Evolutionary conservation across 1,140 invertebrate genomes (phyloP).

Genomic region (Hirudo medicinalis): DNA sequence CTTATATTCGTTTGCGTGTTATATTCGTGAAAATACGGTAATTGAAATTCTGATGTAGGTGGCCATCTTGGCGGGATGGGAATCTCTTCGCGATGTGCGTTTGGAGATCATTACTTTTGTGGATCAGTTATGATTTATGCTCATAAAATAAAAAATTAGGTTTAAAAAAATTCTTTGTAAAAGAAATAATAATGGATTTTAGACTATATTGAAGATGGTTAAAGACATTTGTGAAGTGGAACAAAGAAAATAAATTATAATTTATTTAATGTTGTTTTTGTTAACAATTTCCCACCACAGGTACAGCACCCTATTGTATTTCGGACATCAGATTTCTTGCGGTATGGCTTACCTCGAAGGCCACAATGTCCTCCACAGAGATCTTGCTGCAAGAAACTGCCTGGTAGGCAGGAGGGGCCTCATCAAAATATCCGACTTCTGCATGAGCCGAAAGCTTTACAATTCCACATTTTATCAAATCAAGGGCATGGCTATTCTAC

Average conservation of each 20-base stretch:
- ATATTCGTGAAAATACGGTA: too few relatives aligned
- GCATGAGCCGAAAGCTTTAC: conserved; percentile 73
- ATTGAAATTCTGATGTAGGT: too few relatives aligned
- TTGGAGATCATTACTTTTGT: too few relatives aligned
- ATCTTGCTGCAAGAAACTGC: conserved; percentile 66
- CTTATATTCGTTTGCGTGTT: too few relatives aligned
- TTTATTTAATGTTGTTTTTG: neutral
- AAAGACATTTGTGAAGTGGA: neutral
- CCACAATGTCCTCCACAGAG: conserved; percentile 62
- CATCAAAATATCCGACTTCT: conserved; percentile 81
- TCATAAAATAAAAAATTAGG: too few relatives aligned
- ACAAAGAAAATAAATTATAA: neutral
- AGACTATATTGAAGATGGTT: too few relatives aligned
- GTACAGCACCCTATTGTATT: conserved; percentile 49
- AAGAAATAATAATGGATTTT: too few relatives aligned
- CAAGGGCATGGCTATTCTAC: conserved; percentile 63
- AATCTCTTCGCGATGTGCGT: too few relatives aligned
- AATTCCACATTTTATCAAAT: conserved; percentile 50
- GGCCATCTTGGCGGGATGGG: too few relatives aligned
- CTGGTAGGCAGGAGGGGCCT: conserved; percentile 68
- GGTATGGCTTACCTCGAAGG: conserved; percentile 76
- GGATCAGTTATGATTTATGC: too few relatives aligned
- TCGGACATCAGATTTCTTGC: conserved; percentile 55
- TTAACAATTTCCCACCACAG: neutral
- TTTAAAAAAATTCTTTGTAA: too few relatives aligned